Evolutionary conservation across 37 sponge, comb jelly and placozoan genomes (phyloP), one percentile per base, ranked within the genome.

Genomic region (Cladorhizidae sp.): DNA sequence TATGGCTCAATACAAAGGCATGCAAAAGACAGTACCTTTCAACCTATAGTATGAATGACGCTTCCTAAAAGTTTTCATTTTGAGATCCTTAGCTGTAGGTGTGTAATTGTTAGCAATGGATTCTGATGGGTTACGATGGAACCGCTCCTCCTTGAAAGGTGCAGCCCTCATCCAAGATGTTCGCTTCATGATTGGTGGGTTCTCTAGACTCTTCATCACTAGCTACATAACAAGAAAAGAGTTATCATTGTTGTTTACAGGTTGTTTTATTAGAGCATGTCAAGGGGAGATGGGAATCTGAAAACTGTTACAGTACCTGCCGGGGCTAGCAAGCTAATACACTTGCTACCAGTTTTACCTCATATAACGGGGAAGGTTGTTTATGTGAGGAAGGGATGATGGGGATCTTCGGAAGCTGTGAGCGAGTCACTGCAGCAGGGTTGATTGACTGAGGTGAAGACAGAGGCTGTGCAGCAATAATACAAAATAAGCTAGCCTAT

Each of bases 71-170:
- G 54, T 32, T 38, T 74, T 87, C 5, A 97, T 84, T 80, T 89
- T 93, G 71, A 97, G 87, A 76, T 91, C 76, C 70, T 69, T 80
- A 21, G 92, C 90, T 21, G 85, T 63, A 31, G 97, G 97, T 25
- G 97, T 85, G 77, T 79, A 97, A 74, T 94, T 94, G 81, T 97
- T 97, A 18, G 90, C 97, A 67, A 97, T 97, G 70, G 93, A 94
- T 75, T 97, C 95, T 50, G 92, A 90, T 0, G 97, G 97, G 3
- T 90, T 70, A n/a, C 97, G 81, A 69, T 91, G 89, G 40, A 83
- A 78, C 72, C 57, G 89, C 77, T 94, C 90, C 59, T 97, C 97
- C 69, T 97, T 97, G 80, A 67, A 92, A 0, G 97, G 97, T 36
- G 97, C 94, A 43, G 97, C 95, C 32, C 70, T 73, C 0, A 94